phyloP scores from a whole-genome alignment of 2,113 vertebrate species.

The Rhabdomys dilectus region DNA sequence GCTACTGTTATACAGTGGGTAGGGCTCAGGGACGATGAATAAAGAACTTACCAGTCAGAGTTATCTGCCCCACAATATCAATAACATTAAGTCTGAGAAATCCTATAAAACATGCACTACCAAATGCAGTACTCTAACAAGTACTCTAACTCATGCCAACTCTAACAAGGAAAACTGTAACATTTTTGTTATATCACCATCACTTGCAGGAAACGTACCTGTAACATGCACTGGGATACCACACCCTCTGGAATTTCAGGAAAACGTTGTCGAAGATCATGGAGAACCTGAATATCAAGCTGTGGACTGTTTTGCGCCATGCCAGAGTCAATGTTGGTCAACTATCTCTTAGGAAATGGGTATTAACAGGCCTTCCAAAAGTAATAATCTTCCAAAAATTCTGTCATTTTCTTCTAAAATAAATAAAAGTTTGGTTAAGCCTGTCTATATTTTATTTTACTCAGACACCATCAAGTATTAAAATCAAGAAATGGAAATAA shows the following conservation, averaged over 20 bases:
- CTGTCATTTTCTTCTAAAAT: constrained; percentile 91
- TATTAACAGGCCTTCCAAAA: constrained; percentile 93
- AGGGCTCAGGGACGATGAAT: neutral
- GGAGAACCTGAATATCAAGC: constrained; percentile 96
- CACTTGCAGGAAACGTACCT: constrained; percentile 88
- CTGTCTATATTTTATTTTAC: constrained; percentile 56
- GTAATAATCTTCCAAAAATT: constrained; percentile 89
- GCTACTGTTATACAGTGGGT: neutral
- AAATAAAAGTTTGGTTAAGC: constrained; percentile 66
- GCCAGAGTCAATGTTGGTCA: constrained; percentile 88
- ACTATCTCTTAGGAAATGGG: constrained; percentile 80
- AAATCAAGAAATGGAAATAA: constrained; percentile 49
- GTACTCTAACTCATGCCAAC: neutral
- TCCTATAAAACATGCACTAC: neutral
- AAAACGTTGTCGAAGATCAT: constrained; percentile 98
- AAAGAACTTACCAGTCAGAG: neutral
- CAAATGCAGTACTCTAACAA: too few species aligned
- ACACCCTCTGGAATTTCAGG: constrained; percentile 98
- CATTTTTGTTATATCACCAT: neutral
- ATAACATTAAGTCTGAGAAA: neutral
- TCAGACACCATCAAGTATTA: neutral
- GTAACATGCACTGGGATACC: constrained; percentile 98
- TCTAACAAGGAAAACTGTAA: constrained; percentile 28
- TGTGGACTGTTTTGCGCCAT: constrained; percentile 98
- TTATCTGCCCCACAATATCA: neutral